Evolutionary conservation across 2,888 invertebrate genomes (phyloP), one percentile per base, ranked within the genome.

Genomic region (Panorpa germanica): DNA sequence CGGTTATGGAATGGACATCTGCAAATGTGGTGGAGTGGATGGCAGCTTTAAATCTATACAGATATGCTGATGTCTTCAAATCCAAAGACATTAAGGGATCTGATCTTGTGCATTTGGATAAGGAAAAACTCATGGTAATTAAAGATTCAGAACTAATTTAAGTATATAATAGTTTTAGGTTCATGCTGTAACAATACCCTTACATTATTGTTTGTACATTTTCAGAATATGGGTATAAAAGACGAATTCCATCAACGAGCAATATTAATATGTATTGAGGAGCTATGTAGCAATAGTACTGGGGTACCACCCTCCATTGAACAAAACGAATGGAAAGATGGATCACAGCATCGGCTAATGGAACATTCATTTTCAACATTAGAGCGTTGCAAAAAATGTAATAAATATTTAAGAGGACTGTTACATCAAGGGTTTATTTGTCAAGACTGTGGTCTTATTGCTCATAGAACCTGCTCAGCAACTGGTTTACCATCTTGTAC

Each of bases 1-100:
- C 70, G 32, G 58, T 75, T 39, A 57, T 59, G 39, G 67, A 74
- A 45, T 78, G 77, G 78, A 65, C 67, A 21, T 63, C 68, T 31
- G 50, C 61, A 30, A 67, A 75, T 48, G 74, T 77, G 24, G 62
- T 71, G 34, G 74, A 77, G 53, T 76, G 75, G 73, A 70, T 77
- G 72, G 70, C 74, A 31, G 70, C 70, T 28, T 51, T 73, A 34
- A 75, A 76, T 50, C 57, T 78, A 34, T 73, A 71, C 51, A 60
- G 70, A 36, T 72, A 74, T 52, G 65, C 68, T 34, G 74, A 74
- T 45, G 59, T 72, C 35, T 76, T 77, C 57, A 65, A 69, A 44
- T 69, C 70, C 41, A 66, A 69, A 47, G 67, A 70, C 44, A 65
- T 77, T 45, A 70, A 66, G 49, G 77, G 77, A 38, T 56, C 61